Base-by-base conservation (phyloP, 2,888 invertebrate genomes). In the Galerucella nymphaeae region DNA sequence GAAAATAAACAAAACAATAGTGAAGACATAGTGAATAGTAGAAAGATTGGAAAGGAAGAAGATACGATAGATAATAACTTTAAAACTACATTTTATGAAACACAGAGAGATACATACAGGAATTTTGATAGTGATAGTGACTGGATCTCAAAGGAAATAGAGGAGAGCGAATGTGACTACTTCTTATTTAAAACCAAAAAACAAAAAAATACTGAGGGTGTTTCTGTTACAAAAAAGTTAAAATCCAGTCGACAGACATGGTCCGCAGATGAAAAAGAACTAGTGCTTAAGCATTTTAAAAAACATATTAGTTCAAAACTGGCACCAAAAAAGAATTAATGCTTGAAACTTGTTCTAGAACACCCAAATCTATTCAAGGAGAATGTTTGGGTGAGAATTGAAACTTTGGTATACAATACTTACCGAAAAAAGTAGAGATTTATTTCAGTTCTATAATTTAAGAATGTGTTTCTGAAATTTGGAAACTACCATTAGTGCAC, bases 21-120 rank as follows among this genome's bases (percentile, higher is more conserved):
- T 42, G 62, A 41, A n/a, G 61, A 41, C 14, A 30, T 30, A 18
- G 38, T 53, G 20, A 66, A 41, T 53, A 20, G 62, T 67, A 50
- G 55, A 72, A 30, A 66, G 23, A 20, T 41, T 30, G 16, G 57
- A 61, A 45, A 59, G 38, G 58, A 65, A 58, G 48, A 66, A 57
- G 61, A 61, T 16, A 41, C 61, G 8, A n/a, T 4, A 61, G 61
- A 61, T 42, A 8, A 61, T 16, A 14, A 48, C 14, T 13, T 48
- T n/a, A 16, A 41, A 11, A 41, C 9, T 23, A n/a, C n/a, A n/a
- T n/a, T n/a, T n/a, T n/a, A n/a, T n/a, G n/a, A n/a, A n/a, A n/a
- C n/a, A n/a, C n/a, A n/a, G 38, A n/a, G n/a, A 16, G 41, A 41
- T 6, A n/a, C 48, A 48, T 14, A 48, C 14, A 48, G 14, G 2